Evolutionary conservation across 2,888 invertebrate genomes (phyloP), one percentile per base, ranked within the genome.

Genomic region (Ophioninae sp.): DNA sequence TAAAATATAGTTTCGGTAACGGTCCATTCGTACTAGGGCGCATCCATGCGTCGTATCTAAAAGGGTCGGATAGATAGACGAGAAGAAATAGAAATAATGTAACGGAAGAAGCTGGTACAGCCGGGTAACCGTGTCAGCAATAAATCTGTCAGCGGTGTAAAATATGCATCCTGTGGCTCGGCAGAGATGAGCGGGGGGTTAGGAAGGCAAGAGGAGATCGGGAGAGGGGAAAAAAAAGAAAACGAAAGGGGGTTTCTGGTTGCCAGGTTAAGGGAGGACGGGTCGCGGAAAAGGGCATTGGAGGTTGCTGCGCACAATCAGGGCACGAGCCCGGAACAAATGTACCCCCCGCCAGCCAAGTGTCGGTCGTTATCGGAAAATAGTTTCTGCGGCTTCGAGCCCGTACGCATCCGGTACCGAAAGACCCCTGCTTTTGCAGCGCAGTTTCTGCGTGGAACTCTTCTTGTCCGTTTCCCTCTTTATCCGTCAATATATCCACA

Each of bases 111-210:
- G 87, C 85, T 86, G 83, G 85, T 87, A 86, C 87, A 86, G 84
- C 84, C 84, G 89, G 88, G 87, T 89, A 89, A 87, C 88, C 87
- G 87, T 87, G 87, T 85, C 88, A 86, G 87, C 88, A 88, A 90
- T 91, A 91, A 91, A 91, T 91, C 91, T 91, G 91, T 91, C 90
- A 86, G 86, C 86, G 79, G 85, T 84, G 88, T 90, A 89, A 91
- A 91, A 91, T 91, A 91, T 91, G 90, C 89, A 91, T 90, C 88
- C 88, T 86, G 81, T 30, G 87, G 81, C 81, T 84, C 79, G 79
- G 30, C 73, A 64, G 79, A 63, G 81, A 81, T 72, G 67, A 68
- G 68, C 20, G 71, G 77, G 69, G 39, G 17, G 39, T 37, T 17
- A 51, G 58, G 20, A 59, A 72, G 61, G 44, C 17, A 59, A 61